Conservation (phyloP, 2,113 vertebrate species). For the Murina feae region DNA sequence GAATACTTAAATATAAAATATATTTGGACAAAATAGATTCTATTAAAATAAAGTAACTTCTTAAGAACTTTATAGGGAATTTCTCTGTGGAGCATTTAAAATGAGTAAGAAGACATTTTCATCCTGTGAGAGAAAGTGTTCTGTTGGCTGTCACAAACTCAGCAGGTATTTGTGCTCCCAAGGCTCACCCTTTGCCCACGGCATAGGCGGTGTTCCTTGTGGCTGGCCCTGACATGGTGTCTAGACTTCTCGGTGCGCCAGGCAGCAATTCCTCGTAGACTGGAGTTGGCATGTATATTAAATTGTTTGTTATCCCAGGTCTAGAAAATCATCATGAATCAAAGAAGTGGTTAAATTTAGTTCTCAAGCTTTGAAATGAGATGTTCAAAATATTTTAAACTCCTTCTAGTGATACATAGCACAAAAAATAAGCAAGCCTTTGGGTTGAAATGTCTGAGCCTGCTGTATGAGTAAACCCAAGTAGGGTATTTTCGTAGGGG, state of each 20-base stretch:
- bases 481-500: background rate
- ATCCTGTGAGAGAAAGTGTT: background rate
- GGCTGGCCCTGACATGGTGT: rapidly evolving
- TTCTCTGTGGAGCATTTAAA: background rate
- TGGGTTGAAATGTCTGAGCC: background rate
- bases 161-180: background rate
- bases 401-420: background rate
- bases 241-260: background rate
- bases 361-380: background rate
- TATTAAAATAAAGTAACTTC: background rate
- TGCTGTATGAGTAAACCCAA: background rate
- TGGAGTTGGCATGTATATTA: background rate
- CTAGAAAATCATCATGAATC: background rate
- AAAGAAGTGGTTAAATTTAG: background rate
- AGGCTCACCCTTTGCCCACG: background rate
- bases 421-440: background rate
- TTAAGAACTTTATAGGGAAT: background rate
- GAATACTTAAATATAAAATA: background rate
- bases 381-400: background rate
- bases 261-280: background rate
- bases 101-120: background rate
- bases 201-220: background rate
- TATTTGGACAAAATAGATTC: background rate
- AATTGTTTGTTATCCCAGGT: background rate
- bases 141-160: background rate